Conservation (phyloP, 2,888 invertebrate species). For the Chorisops tibialis region DNA sequence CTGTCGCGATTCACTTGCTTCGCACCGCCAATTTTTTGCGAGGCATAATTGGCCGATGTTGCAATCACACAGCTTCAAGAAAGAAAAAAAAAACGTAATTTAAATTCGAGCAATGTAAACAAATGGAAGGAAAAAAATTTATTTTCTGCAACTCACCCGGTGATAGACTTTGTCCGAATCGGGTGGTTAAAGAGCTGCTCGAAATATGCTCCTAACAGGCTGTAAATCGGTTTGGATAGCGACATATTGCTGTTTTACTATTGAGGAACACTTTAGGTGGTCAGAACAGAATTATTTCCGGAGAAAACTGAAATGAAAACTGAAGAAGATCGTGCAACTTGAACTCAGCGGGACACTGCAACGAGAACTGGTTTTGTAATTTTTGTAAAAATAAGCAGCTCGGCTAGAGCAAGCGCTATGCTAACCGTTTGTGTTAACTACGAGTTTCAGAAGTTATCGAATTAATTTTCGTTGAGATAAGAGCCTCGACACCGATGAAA, state of each 20-base stretch:
- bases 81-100: background rate
- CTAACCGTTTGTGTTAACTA: too few relatives aligned
- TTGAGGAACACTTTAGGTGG: too few relatives aligned
- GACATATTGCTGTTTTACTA: constrained; percentile 45
- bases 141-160: constrained; percentile 59
- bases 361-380: too few relatives aligned
- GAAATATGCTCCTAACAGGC: constrained; percentile 67
- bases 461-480: too few relatives aligned
- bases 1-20: constrained; percentile 63
- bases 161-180: constrained; percentile 73
- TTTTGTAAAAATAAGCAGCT: too few relatives aligned
- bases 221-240: constrained; percentile 64
- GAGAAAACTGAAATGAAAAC: too few relatives aligned
- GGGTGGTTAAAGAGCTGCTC: constrained; percentile 73
- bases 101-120: constrained; percentile 5
- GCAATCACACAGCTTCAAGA: constrained; percentile 65
- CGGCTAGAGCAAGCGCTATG: too few relatives aligned
- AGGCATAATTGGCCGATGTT: constrained; percentile 67
- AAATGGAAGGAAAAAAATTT: background rate
- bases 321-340: too few relatives aligned
- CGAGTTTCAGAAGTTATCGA: too few relatives aligned
- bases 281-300: too few relatives aligned
- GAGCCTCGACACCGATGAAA: too few relatives aligned
- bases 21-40: constrained; percentile 68
- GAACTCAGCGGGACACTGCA: too few relatives aligned